phyloP scores from a whole-genome alignment of 2,888 invertebrate genomes.

The Aphrophora alni region DNA sequence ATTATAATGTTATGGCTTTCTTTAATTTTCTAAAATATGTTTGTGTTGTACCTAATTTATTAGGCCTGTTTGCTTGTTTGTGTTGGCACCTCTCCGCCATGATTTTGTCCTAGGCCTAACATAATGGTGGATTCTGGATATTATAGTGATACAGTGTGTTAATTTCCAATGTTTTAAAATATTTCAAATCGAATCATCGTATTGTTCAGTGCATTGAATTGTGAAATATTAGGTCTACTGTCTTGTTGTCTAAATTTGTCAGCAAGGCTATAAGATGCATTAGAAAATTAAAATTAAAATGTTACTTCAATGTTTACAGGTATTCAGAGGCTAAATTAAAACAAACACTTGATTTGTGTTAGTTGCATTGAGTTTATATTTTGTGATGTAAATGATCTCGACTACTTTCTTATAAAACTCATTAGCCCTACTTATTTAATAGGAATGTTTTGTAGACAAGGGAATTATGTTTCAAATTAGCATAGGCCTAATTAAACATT shows the following conservation, averaged over 20 bases:
- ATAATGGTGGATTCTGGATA: neutral
- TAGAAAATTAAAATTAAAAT: neutral
- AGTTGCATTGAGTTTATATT: neutral
- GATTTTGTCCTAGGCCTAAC: neutral
- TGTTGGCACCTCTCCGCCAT: constrained; percentile 9
- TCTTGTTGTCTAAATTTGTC: neutral
- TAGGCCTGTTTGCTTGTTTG: neutral
- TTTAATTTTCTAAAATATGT: neutral
- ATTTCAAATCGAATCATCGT: neutral
- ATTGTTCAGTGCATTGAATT: neutral
- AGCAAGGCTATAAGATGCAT: neutral
- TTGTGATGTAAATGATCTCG: neutral
- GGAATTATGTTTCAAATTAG: neutral
- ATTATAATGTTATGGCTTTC: neutral
- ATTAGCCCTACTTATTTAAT: neutral
- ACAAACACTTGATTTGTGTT: neutral
- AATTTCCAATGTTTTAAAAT: neutral
- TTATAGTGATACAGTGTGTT: neutral
- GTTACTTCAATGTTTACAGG: neutral
- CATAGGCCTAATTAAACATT: too few relatives aligned
- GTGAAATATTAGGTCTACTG: neutral
- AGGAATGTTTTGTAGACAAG: neutral
- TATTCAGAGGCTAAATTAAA: neutral
- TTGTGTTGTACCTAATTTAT: neutral
- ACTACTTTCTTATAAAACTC: neutral